Conservation (phyloP, 2,797 vertebrate species). For the Coluber constrictor region DNA sequence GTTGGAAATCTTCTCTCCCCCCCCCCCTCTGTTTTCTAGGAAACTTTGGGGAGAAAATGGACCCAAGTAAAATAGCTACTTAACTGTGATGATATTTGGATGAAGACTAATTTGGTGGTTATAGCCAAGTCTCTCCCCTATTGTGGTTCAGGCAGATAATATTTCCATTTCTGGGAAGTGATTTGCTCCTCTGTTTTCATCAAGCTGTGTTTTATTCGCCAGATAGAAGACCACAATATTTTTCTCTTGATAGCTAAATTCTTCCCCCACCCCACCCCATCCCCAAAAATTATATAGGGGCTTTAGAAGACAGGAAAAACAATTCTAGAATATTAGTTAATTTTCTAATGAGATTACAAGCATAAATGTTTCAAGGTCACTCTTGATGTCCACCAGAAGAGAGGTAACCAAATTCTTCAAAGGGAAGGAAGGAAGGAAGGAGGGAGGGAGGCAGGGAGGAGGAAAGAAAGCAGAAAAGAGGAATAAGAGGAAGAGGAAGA, state of each 20-base stretch:
- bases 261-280: not conserved
- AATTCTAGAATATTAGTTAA: slow-evolving; percentile 39
- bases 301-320: slow-evolving; percentile 32
- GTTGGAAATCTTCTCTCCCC: not conserved
- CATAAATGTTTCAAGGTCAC: not conserved
- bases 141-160: slow-evolving; percentile 45
- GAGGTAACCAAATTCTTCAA: not conserved
- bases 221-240: slow-evolving; percentile 54
- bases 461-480: no score
- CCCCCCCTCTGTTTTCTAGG: not conserved
- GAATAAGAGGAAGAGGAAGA: no score
- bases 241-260: slow-evolving; percentile 48
- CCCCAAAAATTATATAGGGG: slow-evolving; percentile 22
- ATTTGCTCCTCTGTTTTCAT: slow-evolving; percentile 52
- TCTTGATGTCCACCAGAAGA: no score
- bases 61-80: slow-evolving; percentile 50
- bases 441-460: no score
- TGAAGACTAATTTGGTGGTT: slow-evolving; percentile 64
- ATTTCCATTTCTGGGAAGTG: slow-evolving; percentile 58
- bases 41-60: slow-evolving; percentile 50
- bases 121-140: slow-evolving; percentile 55
- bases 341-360: slow-evolving; percentile 34
- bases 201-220: slow-evolving; percentile 57
- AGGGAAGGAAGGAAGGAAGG: not conserved
- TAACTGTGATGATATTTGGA: slow-evolving; percentile 54